Evolutionary conservation across 2,888 invertebrate genomes (phyloP).

Genomic region (Drosophila anomalata): DNA sequence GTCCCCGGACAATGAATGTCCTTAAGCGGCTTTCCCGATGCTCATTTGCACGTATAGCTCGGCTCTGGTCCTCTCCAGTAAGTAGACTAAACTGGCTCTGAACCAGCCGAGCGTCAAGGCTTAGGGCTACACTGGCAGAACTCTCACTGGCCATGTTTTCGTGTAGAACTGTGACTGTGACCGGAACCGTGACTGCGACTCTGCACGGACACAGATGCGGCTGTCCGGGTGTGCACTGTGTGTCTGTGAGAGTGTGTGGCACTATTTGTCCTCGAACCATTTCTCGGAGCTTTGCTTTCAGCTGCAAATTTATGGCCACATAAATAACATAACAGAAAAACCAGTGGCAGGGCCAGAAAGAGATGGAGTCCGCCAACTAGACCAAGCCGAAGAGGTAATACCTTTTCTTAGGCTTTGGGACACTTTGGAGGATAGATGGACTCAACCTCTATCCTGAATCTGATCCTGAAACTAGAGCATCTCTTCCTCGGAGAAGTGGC

Average conservation of each 20-base stretch:
- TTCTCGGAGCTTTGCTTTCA: slow-evolving; percentile 72
- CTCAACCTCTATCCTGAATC: no score
- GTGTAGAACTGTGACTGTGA: slow-evolving; percentile 5
- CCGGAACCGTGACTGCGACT: not conserved
- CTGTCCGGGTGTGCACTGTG: slow-evolving; percentile 3
- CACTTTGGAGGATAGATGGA: no score
- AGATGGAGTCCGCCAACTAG: slow-evolving; percentile 4
- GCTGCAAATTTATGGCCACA: slow-evolving; percentile 75
- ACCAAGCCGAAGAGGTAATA: slow-evolving; percentile 11
- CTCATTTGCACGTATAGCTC: slow-evolving; percentile 69
- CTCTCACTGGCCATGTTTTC: not conserved
- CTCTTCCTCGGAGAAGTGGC: no score
- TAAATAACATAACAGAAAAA: slow-evolving; percentile 73
- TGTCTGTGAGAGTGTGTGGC: slow-evolving; percentile 44
- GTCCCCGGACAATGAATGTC: slow-evolving; percentile 57
- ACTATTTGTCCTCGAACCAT: slow-evolving; percentile 63
- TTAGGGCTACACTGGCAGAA: slow-evolving; percentile 42
- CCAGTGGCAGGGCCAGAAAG: slow-evolving; percentile 48
- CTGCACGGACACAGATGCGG: not conserved
- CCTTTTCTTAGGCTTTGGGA: no score
- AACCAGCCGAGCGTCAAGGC: slow-evolving; percentile 71
- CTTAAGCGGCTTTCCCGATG: slow-evolving; percentile 73
- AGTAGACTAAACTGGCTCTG: slow-evolving; percentile 28
- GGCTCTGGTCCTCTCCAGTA: slow-evolving; percentile 7
- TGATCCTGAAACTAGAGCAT: no score